Conservation (phyloP, 2,113 vertebrate genomes). For the Noturus placidus region DNA sequence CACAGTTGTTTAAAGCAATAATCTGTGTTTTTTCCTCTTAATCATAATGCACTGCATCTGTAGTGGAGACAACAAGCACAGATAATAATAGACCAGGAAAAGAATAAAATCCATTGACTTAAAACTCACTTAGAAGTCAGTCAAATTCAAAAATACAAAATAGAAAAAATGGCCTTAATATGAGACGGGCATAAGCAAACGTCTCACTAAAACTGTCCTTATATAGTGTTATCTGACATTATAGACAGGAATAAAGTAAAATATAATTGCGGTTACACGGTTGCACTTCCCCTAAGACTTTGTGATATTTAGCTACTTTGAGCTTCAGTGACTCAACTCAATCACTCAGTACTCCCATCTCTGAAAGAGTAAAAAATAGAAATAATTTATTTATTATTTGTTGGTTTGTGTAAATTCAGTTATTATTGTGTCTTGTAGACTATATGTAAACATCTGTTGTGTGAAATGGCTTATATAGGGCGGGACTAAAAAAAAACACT, state of each 20-base stretch:
- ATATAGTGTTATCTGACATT: background rate
- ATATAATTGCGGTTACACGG: too few species aligned
- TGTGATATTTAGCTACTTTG: background rate
- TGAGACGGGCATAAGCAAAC: background rate
- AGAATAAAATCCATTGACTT: background rate
- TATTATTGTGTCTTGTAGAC: too few species aligned
- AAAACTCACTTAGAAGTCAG: background rate
- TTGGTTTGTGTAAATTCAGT: too few species aligned
- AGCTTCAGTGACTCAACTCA: background rate
- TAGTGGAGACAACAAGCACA: background rate
- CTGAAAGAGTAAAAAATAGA: too few species aligned
- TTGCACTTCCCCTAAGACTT: background rate
- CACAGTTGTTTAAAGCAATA: background rate
- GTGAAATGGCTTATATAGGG: too few species aligned
- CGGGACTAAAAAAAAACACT: too few species aligned
- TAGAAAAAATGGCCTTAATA: background rate
- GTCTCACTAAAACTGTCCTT: background rate
- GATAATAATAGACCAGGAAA: background rate
- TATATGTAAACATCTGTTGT: too few species aligned
- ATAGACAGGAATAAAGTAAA: background rate
- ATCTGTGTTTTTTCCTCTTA: background rate
- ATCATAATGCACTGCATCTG: background rate
- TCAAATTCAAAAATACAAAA: background rate
- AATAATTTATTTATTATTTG: too few species aligned
- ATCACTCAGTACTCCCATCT: background rate